A percentile compares a stretch with the other conserved stretches of the same genome.
These are phyloP conservation scores for Axinella damicornis DNA, from an alignment of 37 sponge, comb jelly and placozoan species.

Conservation along the genomic window DNA sequence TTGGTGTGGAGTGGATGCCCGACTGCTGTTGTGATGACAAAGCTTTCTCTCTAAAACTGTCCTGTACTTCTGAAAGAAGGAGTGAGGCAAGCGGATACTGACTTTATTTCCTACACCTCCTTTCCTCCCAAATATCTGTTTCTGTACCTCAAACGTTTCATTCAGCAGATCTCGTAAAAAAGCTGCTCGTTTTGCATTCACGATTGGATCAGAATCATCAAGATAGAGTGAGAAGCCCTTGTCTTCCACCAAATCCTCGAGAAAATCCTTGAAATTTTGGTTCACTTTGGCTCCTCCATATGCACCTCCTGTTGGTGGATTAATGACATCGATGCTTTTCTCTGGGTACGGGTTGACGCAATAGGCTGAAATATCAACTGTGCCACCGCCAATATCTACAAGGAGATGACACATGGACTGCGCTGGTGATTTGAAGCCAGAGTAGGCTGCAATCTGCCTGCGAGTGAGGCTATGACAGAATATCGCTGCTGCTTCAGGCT, in stretches of 20 bases:
- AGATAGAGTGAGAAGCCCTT: slow-evolving; percentile 1
- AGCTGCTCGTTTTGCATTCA: background rate
- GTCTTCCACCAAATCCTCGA: slow-evolving; percentile 10
- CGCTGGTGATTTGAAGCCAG: no score
- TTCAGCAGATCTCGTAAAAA: background rate
- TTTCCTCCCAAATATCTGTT: slow-evolving; percentile 15
- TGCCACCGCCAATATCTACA: slow-evolving; percentile 45
- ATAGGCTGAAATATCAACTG: slow-evolving; percentile 47
- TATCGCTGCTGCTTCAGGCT: slow-evolving; percentile 50
- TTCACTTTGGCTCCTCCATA: slow-evolving; percentile 34
- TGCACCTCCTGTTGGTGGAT: slow-evolving; percentile 26
- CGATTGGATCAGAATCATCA: background rate
- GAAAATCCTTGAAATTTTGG: slow-evolving; percentile 11
- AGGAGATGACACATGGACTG: slow-evolving; percentile 14
- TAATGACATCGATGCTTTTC: slow-evolving; percentile 3
- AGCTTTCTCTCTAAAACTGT: background rate
- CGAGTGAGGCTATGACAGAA: background rate
- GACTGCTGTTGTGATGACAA: no score
- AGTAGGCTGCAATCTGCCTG: background rate
- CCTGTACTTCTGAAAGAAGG: background rate
- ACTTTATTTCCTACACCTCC: background rate
- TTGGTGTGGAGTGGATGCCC: no score
- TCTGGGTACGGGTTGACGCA: background rate
- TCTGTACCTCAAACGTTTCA: slow-evolving; percentile 28
- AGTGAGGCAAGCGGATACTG: background rate